Base-by-base conservation (phyloP, 2,113 vertebrate genomes). In the Anthoscopus minutus region DNA sequence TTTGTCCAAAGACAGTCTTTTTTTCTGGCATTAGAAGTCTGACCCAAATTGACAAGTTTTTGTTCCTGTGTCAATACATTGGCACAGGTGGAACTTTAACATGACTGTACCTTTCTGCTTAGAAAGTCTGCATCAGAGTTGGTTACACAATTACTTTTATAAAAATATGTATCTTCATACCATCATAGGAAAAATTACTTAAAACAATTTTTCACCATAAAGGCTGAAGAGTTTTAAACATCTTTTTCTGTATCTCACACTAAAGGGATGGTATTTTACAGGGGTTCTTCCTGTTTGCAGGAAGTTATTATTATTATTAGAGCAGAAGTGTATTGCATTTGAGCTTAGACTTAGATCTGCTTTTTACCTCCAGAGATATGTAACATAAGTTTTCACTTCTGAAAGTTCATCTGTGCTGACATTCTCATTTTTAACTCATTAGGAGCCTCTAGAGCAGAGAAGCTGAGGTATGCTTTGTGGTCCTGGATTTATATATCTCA, bases 381-480 rank as follows among this genome's bases (percentile, higher is more conserved):
- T 0, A 62, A 24, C 80, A 4, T 78, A 88, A 88, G 76, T 86
- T 90, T 96, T 88, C 80, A 86, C 82, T 94, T 90, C 24, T 72
- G 62, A 60, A 89, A 93, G 74, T 76, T 94, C 61, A 35, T 76
- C 62, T 86, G 27, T 62, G 31, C 64, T 90, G 64, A 47, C 86
- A 71, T 83, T 90, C 85, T 80, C 71, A 70, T 90, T 94, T 89
- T 95, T 78, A 86, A 80, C 72, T 92, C 42, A 54, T 90, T 88
- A 78, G 60, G 62, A 88, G 21, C 23, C 51, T 74, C 54, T 27
- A 5, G 54, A 90, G 71, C 79, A 77, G 47, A 4, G 23, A 62
- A 53, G 42, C 79, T 86, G 60, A 95, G 72, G 60, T 78, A 67
- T 93, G 91, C 88, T 81, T 92, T 81, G 91, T 6, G 8, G 12